Conservation (phyloP, 1,140 invertebrate genomes). For the Cotesia chilonis region DNA sequence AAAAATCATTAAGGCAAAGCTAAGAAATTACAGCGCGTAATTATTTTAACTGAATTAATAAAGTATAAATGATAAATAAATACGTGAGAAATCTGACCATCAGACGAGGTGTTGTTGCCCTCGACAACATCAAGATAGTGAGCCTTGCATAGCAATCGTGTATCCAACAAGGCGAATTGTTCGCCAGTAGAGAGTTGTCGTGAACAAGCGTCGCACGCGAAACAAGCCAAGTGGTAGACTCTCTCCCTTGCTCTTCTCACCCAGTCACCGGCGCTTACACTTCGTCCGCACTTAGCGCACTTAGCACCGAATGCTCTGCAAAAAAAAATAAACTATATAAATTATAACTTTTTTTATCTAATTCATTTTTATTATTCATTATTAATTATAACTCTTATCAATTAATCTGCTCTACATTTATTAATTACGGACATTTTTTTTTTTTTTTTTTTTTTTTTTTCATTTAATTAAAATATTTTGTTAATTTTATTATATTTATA, state of each 20-base stretch:
- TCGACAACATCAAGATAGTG: conserved; percentile 95
- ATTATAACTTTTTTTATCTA: background rate
- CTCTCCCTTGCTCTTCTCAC: conserved; percentile 92
- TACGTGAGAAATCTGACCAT: conserved; percentile 70
- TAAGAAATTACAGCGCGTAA: background rate
- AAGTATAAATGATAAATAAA: background rate
- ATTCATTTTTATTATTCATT: background rate
- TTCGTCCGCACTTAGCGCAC: conserved; percentile 93
- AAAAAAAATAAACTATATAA: conserved; percentile 8
- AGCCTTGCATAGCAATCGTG: conserved; percentile 91
- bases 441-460: too few species aligned
- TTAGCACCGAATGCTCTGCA: conserved; percentile 93
- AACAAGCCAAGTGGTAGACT: conserved; percentile 99
- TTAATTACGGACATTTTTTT: too few species aligned
- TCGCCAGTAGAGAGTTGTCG: conserved; percentile 96
- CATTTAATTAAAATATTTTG: conserved; percentile 13
- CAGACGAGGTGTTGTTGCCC: conserved; percentile 85
- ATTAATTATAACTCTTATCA: background rate
- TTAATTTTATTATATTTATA: background rate
- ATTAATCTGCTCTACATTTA: background rate
- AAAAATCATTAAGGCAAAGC: too few species aligned
- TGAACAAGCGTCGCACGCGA: conserved; percentile 97
- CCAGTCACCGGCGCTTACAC: conserved; percentile 95
- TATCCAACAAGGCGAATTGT: conserved; percentile 95
- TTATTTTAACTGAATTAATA: background rate